Conservation (phyloP, 2,888 invertebrate genomes). For the Dromius quadrimaculatus region DNA sequence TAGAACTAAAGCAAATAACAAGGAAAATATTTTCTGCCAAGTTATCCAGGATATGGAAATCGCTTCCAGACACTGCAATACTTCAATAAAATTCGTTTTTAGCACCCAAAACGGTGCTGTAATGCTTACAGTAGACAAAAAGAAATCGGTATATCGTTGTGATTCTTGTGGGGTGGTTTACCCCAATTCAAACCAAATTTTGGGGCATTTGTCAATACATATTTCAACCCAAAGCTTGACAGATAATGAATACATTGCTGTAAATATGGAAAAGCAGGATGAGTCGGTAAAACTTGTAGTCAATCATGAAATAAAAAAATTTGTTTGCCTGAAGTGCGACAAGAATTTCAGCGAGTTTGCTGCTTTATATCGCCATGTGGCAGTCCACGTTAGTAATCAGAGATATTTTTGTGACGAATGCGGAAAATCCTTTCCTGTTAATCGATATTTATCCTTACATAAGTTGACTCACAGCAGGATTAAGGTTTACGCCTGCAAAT, state of each 20-base stretch:
- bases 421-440: background rate
- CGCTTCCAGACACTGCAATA: background rate
- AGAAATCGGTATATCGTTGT: background rate
- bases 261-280: background rate
- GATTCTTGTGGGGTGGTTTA: background rate
- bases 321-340: background rate
- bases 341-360: background rate
- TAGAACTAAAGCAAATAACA: background rate
- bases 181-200: background rate
- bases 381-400: background rate
- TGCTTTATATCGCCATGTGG: background rate
- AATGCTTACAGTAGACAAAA: background rate
- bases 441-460: background rate
- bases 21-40: background rate
- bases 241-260: background rate
- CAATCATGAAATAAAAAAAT: background rate
- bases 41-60: conserved; percentile 1
- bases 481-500: background rate
- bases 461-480: background rate
- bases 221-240: background rate
- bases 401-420: background rate
- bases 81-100: background rate
- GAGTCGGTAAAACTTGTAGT: background rate
- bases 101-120: background rate
- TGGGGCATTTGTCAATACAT: background rate